A percentile compares a stretch with the other conserved stretches of the same genome.
Evolutionary conservation across 2,797 vertebrate genomes (phyloP).

Genomic region (Pampus argenteus): DNA sequence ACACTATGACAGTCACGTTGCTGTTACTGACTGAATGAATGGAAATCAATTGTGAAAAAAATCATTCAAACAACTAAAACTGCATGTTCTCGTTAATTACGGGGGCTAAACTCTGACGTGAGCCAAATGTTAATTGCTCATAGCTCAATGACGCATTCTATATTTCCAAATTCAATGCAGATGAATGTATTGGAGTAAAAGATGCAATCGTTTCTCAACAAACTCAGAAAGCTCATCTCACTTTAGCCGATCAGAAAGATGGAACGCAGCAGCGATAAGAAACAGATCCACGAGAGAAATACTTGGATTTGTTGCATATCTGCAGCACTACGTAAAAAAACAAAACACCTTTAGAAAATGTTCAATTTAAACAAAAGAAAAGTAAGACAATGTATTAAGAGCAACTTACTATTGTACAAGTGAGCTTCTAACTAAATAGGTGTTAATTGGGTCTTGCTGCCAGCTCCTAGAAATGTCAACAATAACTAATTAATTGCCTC

Average conservation of each 20-base stretch:
- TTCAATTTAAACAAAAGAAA: too few relatives aligned
- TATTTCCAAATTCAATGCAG: slow-evolving; percentile 3
- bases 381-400: background rate
- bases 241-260: background rate
- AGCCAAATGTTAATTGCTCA: slow-evolving; percentile 26
- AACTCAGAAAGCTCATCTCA: background rate
- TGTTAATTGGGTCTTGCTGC: background rate
- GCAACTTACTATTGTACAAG: background rate
- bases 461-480: background rate
- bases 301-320: too few relatives aligned
- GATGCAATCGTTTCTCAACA: background rate
- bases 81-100: slow-evolving; percentile 35
- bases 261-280: too few relatives aligned
- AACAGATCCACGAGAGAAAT: too few relatives aligned
- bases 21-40: slow-evolving; percentile 23
- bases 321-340: too few relatives aligned
- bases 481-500: slow-evolving; percentile 21
- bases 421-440: background rate
- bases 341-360: too few relatives aligned
- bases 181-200: background rate
- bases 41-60: slow-evolving; percentile 40
- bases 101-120: background rate
- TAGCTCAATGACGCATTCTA: background rate
- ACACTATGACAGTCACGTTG: background rate
- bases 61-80: slow-evolving; percentile 22